Base-by-base conservation (phyloP, 2,888 invertebrate species). In the Melanchra persicariae region DNA sequence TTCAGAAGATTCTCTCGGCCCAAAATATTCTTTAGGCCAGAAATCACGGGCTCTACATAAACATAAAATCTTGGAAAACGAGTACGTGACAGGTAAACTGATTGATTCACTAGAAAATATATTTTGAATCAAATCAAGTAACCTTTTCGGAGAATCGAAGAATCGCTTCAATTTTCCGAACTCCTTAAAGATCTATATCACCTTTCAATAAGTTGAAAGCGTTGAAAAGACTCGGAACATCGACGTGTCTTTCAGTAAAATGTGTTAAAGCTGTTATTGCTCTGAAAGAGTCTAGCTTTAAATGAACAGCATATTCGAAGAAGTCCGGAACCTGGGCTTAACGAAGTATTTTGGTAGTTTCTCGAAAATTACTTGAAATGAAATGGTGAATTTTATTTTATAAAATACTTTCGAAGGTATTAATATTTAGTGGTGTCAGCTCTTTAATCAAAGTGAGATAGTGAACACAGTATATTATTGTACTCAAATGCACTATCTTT, bases 171-270 rank as follows among this genome's bases (percentile, higher is more conserved):
- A 62, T 64, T 34, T 77, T 65, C 51, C 59, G 22, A 68, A 37
- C 55, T 65, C 43, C 71, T 69, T 51, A 55, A 26, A 74, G 78
- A 81, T 83, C 66, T 80, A 71, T 86, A 84, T 85, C 78, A 81
- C 76, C 80, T 80, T 86, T 84, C 82, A 86, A 70, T 80, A 79
- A 79, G 77, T 83, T 82, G 77, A 82, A 85, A 82, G 80, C 73
- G 70, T 69, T 81, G 77, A 87, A 87, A 81, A 74, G 79, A 71
- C 76, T 84, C 79, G 64, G 80, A 84, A 81, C 79, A 82, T 84
- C 78, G 70, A 74, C 73, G 70, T 74, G 77, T 82, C 78, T 80
- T 80, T 83, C 77, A 79, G 68, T 62, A 74, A 84, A 85, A 84
- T 83, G 81, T 83, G 80, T 79, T 82, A 81, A 84, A 83, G 79